Evolutionary conservation across 2,113 vertebrate genomes (phyloP).

Genomic region (Lepisosteus oculatus): DNA sequence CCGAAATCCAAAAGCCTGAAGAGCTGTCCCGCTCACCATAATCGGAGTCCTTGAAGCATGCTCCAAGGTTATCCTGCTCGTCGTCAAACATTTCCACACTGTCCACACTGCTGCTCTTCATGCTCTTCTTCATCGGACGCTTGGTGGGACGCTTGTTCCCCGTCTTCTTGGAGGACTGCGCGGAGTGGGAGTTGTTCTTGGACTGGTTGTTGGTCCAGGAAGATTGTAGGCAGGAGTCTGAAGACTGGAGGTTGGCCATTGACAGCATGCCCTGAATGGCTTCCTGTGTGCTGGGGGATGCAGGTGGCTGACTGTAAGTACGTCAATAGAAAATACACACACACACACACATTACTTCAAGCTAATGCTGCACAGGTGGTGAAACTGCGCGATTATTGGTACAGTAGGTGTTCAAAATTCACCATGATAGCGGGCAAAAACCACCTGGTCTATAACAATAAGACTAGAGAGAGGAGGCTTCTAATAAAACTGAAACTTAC

Average conservation of each 20-base stretch:
- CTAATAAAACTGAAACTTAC: no score
- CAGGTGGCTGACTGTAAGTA: constrained; percentile 90
- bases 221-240: constrained; percentile 85
- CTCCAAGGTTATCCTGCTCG: constrained; percentile 93
- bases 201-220: constrained; percentile 83
- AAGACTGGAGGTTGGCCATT: constrained; percentile 96
- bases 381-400: background rate
- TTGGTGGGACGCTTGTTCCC: constrained; percentile 73
- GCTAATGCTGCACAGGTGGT: constrained; percentile 29
- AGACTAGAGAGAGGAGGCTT: no score
- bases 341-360: constrained; percentile 57
- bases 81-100: constrained; percentile 86
- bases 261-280: constrained; percentile 99
- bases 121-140: constrained; percentile 79
- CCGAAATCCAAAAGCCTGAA: no score
- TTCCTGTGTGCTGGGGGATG: constrained; percentile 98
- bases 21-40: constrained; percentile 69
- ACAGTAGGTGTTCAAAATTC: no score
- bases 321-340: constrained; percentile 53
- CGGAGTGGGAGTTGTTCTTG: constrained; percentile 73
- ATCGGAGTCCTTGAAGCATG: constrained; percentile 97
- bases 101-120: constrained; percentile 80
- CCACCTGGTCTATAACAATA: no score
- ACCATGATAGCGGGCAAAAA: no score
- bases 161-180: constrained; percentile 71